phyloP scores from a whole-genome alignment of 2,888 invertebrate genomes.

The Leptopilina myrica region DNA sequence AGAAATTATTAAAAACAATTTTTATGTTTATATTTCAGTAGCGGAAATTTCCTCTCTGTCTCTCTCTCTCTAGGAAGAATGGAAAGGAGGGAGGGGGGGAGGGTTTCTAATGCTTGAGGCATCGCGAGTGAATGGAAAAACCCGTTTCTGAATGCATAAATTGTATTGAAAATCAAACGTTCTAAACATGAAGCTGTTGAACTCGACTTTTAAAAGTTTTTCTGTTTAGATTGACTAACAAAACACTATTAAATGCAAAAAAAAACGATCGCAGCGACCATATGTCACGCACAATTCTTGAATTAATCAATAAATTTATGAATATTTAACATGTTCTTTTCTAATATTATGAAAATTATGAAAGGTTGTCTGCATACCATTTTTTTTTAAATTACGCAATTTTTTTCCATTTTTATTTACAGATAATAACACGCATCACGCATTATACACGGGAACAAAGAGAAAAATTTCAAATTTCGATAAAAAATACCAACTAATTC shows the following conservation, averaged over 20 bases:
- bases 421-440: no score
- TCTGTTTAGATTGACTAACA: constrained; percentile 16
- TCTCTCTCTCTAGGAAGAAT: no score
- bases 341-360: neutral
- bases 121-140: constrained; percentile 18
- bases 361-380: neutral
- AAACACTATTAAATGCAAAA: constrained; percentile 20
- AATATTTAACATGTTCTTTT: constrained; percentile 10
- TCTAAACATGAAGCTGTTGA: constrained; percentile 6
- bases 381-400: neutral
- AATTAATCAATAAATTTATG: constrained; percentile 24
- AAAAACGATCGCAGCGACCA: constrained; percentile 6
- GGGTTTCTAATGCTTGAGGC: no score
- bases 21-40: neutral
- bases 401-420: neutral
- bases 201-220: constrained; percentile 6
- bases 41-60: neutral
- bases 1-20: no score
- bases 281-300: constrained; percentile 20
- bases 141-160: constrained; percentile 24
- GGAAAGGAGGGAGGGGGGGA: no score
- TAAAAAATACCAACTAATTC: no score
- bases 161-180: constrained; percentile 27
- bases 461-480: neutral
- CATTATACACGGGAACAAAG: no score